A percentile compares a stretch with the other conserved stretches of the same genome.
phyloP scores from a whole-genome alignment of 37 sponge, comb jelly and placozoan species.

The Spongilla lacustris region DNA sequence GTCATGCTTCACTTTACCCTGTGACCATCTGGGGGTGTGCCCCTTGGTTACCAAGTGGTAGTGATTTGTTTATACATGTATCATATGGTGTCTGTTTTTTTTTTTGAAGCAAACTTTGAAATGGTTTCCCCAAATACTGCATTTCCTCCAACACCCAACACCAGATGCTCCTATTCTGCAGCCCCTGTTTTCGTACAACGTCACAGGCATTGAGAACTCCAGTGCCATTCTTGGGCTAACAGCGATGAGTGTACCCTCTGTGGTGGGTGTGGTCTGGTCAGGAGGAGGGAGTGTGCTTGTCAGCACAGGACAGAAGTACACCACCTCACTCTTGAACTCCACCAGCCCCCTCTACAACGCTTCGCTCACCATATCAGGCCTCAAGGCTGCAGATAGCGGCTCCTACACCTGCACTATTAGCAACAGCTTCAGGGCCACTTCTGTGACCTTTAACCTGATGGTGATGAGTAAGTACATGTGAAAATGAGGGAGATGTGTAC shows the following conservation, averaged over 20 bases:
- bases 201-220: background rate
- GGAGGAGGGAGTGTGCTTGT: background rate
- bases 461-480: background rate
- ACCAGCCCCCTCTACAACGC: background rate
- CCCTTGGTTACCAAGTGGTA: too few relatives aligned
- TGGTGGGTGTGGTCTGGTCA: background rate
- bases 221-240: background rate
- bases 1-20: too few relatives aligned
- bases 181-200: background rate
- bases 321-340: background rate
- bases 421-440: background rate
- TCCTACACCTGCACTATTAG: background rate
- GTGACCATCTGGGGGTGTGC: too few relatives aligned
- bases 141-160: background rate
- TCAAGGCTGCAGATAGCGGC: background rate
- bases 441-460: background rate
- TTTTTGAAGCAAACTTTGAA: background rate
- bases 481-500: too few relatives aligned
- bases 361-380: background rate
- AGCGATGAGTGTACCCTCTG: background rate
- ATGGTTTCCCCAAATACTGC: too few relatives aligned
- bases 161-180: background rate
- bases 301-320: background rate
- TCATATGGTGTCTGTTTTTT: background rate
- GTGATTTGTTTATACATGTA: too few relatives aligned